Percentiles rank a stretch among this genome's conserved stretches.
phyloP scores from a whole-genome alignment of 2,113 vertebrate genomes.

The Danionella cerebrum region DNA sequence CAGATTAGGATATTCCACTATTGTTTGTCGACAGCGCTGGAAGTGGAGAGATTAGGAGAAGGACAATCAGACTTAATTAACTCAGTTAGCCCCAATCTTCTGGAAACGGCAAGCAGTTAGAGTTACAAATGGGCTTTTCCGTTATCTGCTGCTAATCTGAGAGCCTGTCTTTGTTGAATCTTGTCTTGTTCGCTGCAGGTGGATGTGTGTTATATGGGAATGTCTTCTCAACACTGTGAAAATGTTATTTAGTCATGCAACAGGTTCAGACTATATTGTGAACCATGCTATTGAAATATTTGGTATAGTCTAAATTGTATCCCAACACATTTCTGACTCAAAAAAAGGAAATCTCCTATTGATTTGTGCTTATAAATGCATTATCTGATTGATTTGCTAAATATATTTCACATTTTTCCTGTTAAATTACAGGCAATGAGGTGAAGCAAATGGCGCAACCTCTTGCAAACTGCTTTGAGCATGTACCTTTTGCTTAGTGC shows the following conservation, averaged over 20 bases:
- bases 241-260: background rate
- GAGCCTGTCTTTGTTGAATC: background rate
- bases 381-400: too few relatives aligned
- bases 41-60: conserved; percentile 38
- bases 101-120: conserved; percentile 13
- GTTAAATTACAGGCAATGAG: too few relatives aligned
- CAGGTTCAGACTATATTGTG: background rate
- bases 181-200: background rate
- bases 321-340: too few relatives aligned
- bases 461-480: too few relatives aligned
- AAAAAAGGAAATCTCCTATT: too few relatives aligned
- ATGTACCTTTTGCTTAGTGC: too few relatives aligned
- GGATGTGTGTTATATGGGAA: background rate
- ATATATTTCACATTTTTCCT: too few relatives aligned
- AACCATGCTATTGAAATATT: background rate
- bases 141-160: conserved; percentile 15
- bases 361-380: too few relatives aligned
- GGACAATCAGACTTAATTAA: conserved; percentile 50
- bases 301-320: background rate
- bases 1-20: conserved; percentile 36
- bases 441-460: too few relatives aligned
- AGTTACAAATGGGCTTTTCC: conserved; percentile 31
- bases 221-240: background rate
- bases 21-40: conserved; percentile 36
- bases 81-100: conserved; percentile 37